These are phyloP conservation scores for Trachemys scripta DNA, from an alignment of 2,113 vertebrate genomes.

Conservation along the genomic window DNA sequence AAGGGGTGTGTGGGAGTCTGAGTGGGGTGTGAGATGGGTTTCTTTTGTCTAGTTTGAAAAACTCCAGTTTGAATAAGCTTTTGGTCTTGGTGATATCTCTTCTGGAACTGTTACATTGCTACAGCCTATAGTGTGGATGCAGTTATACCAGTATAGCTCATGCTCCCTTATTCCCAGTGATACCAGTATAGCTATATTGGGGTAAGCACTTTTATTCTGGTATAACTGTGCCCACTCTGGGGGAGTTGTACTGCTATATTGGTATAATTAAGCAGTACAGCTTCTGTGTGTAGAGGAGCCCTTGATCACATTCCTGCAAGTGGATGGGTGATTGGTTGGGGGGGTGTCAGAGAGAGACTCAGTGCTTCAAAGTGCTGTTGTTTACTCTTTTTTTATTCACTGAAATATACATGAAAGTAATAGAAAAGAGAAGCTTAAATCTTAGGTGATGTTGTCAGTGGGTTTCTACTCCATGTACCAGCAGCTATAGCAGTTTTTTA, in stretches of 20 bases:
- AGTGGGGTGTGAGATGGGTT: not conserved
- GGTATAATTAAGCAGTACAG: not conserved
- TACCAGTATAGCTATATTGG: not conserved
- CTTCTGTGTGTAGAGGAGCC: not conserved
- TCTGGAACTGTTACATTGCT: not conserved
- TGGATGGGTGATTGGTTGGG: too few relatives aligned
- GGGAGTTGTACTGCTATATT: not conserved
- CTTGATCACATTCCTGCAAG: not conserved
- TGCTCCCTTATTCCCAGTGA: not conserved
- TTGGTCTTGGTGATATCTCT: not conserved
- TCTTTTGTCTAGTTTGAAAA: too few relatives aligned
- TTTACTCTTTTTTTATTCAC: not conserved
- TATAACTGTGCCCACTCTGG: not conserved
- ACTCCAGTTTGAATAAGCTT: not conserved
- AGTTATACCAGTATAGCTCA: not conserved
- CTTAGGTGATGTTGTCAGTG: not conserved
- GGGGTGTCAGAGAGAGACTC: not conserved
- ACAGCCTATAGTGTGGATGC: not conserved
- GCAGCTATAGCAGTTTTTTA: not conserved
- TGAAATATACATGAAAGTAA: not conserved
- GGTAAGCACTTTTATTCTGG: not conserved
- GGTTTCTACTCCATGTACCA: not conserved
- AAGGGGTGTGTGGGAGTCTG: constrained; percentile 39
- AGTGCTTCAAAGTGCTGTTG: not conserved
- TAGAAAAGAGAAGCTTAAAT: not conserved